Percentiles rank a stretch among this genome's conserved stretches.
These are phyloP conservation scores for Andrena minutula DNA, from an alignment of 2,888 invertebrate species.

Conservation along the genomic window DNA sequence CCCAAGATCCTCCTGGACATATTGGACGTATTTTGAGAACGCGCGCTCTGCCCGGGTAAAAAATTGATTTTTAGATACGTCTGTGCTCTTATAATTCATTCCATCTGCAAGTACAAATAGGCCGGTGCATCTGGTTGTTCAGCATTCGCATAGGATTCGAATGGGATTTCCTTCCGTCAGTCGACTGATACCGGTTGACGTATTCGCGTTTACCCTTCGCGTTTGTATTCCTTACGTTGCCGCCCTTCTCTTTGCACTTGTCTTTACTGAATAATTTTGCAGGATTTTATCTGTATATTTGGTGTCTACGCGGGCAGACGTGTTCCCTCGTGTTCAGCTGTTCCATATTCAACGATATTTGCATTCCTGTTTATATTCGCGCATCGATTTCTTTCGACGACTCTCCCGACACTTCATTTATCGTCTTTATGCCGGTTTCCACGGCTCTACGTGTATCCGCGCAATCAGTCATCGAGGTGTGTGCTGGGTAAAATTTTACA, in stretches of 20 bases:
- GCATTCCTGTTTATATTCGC: conserved; percentile 31
- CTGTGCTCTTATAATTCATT: neutral
- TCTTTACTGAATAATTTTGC: conserved; percentile 39
- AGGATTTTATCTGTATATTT: conserved; percentile 31
- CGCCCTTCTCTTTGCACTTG: neutral
- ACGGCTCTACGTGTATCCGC: neutral
- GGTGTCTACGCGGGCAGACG: conserved; percentile 8
- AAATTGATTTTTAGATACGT: conserved; percentile 9
- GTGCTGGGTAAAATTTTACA: neutral
- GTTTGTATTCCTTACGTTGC: conserved; percentile 34
- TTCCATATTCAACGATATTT: conserved; percentile 44
- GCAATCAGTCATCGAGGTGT: neutral
- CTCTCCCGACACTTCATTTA: conserved; percentile 14
- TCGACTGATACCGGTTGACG: conserved; percentile 18
- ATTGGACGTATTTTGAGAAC: neutral
- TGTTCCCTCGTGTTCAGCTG: conserved; percentile 4
- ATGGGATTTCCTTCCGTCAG: conserved; percentile 19
- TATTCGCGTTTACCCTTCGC: conserved; percentile 28
- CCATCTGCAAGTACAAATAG: conserved; percentile 28
- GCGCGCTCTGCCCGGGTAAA: neutral
- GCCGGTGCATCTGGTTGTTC: conserved; percentile 6
- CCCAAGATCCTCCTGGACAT: neutral
- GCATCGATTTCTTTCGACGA: conserved; percentile 38
- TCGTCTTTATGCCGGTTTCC: neutral
- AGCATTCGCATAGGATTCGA: neutral